Evolutionary conservation across 2,113 vertebrate species (phyloP).

Genomic region (Epinephelus lanceolatus): DNA sequence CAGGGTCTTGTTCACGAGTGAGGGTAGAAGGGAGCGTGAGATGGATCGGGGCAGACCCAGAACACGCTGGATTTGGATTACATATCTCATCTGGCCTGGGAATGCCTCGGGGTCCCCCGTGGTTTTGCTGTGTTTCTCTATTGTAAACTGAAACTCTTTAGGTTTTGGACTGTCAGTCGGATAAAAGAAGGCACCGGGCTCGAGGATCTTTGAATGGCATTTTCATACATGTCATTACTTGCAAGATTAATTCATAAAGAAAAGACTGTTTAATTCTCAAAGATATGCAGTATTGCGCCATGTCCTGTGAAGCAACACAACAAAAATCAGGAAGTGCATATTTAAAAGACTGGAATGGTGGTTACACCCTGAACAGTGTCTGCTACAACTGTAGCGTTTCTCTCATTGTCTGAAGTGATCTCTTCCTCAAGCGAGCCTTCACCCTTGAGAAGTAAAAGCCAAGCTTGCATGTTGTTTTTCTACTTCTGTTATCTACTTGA

Average conservation of each 20-base stretch:
- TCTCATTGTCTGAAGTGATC: not conserved
- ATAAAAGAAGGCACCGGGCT: not conserved
- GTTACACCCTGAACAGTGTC: not conserved
- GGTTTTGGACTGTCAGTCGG: not conserved
- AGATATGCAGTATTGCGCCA: not conserved
- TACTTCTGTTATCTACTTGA: not conserved
- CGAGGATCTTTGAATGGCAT: not conserved
- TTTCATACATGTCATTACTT: not conserved
- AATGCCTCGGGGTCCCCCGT: too few relatives aligned
- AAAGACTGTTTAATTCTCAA: not conserved
- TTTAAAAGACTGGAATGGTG: not conserved
- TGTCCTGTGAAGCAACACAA: not conserved
- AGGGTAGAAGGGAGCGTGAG: too few relatives aligned
- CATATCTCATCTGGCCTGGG: too few relatives aligned
- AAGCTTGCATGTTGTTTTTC: not conserved
- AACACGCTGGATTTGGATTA: too few relatives aligned
- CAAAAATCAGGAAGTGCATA: slow-evolving; percentile 31
- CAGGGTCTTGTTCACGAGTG: too few relatives aligned
- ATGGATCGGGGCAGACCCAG: too few relatives aligned
- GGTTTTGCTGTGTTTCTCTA: not conserved
- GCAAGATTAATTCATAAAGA: not conserved
- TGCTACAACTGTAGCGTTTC: not conserved
- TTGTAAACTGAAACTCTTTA: not conserved
- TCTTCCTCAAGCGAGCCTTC: not conserved
- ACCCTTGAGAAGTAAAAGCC: not conserved